These are phyloP conservation scores for Ochropleura plecta DNA, from an alignment of 2,888 invertebrate genomes.

Conservation along the genomic window DNA sequence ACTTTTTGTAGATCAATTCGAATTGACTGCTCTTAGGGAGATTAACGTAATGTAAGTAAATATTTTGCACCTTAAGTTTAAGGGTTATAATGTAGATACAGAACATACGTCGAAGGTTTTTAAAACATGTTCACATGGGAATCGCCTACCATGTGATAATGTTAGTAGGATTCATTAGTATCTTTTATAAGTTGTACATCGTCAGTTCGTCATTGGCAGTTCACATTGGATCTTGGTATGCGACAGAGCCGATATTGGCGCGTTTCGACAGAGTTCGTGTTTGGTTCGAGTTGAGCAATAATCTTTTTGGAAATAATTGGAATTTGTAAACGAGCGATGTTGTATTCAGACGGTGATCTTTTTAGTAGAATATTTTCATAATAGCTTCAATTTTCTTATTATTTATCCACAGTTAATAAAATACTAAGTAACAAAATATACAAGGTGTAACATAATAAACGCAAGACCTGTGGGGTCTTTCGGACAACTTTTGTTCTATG, in stretches of 20 bases:
- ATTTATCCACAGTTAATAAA: slow-evolving; percentile 19
- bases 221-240: slow-evolving; percentile 61
- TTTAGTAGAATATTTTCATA: slow-evolving; percentile 17
- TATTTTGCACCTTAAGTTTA: slow-evolving; percentile 83
- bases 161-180: slow-evolving; percentile 68
- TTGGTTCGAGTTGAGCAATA: slow-evolving; percentile 31
- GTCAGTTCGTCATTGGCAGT: slow-evolving; percentile 70
- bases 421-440: neutral
- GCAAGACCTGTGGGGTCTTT: too few relatives aligned
- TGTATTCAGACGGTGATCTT: slow-evolving; percentile 19
- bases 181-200: slow-evolving; percentile 68
- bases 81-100: slow-evolving; percentile 74
- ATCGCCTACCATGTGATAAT: slow-evolving; percentile 60
- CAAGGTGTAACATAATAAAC: too few relatives aligned
- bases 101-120: slow-evolving; percentile 60
- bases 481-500: too few relatives aligned
- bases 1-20: slow-evolving; percentile 85
- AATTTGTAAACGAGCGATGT: slow-evolving; percentile 55
- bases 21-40: slow-evolving; percentile 87
- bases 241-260: slow-evolving; percentile 18
- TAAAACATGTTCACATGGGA: slow-evolving; percentile 59
- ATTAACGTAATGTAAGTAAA: slow-evolving; percentile 85
- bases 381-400: slow-evolving; percentile 2
- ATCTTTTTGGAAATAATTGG: slow-evolving; percentile 41
- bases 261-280: slow-evolving; percentile 46